Evolutionary conservation across 1,140 invertebrate species (phyloP).

Genomic region (Parapsyche elsis): DNA sequence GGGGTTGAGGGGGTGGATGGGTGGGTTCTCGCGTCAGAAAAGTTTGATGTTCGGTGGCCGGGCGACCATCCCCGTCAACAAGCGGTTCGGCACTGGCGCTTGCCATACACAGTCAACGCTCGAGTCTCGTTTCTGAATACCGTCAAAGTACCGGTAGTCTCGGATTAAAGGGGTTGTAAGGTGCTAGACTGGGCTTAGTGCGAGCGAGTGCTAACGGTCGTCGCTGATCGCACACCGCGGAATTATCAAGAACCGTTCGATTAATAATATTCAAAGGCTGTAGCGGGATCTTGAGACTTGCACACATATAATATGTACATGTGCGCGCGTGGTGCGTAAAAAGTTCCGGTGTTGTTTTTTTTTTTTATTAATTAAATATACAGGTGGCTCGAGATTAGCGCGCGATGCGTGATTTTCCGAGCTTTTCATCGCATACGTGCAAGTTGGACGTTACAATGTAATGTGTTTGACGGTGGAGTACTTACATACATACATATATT

Average conservation of each 20-base stretch:
- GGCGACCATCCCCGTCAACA: constrained; percentile 19
- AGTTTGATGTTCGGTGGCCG: neutral
- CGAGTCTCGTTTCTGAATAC: neutral
- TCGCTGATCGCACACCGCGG: constrained; percentile 11
- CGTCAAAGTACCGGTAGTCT: neutral
- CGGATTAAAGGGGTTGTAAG: too few species aligned
- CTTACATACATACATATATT: too few species aligned
- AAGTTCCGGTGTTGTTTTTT: too few species aligned
- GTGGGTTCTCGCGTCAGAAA: neutral
- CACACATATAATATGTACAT: neutral
- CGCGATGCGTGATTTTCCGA: too few species aligned
- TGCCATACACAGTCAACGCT: neutral
- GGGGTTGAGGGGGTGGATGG: neutral
- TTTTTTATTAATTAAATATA: too few species aligned
- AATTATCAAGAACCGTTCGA: constrained; percentile 43
- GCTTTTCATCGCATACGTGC: too few species aligned
- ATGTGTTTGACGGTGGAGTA: too few species aligned
- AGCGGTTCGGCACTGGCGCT: constrained; percentile 27
- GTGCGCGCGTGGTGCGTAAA: too few species aligned
- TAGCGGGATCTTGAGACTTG: constrained; percentile 37
- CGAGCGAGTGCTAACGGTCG: neutral
- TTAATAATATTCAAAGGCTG: constrained; percentile 41
- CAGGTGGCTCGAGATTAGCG: too few species aligned
- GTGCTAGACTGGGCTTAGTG: too few species aligned
- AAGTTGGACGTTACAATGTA: too few species aligned